Evolutionary conservation across 1,140 invertebrate species (phyloP).

Genomic region (Drosophila leontia): DNA sequence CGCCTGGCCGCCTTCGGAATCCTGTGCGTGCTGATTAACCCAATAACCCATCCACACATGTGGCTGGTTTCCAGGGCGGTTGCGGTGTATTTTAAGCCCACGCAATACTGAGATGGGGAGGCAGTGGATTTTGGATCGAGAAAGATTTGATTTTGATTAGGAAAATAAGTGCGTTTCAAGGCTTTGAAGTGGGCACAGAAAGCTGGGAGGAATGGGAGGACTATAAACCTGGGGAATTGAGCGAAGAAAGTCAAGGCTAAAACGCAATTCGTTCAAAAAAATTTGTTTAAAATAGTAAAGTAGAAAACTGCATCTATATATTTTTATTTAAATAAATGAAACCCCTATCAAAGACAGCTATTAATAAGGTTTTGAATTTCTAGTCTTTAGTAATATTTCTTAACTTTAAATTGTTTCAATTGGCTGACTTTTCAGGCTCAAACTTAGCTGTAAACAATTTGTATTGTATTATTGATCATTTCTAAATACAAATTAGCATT

Average conservation of each 20-base stretch:
- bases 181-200: slow-evolving; percentile 32
- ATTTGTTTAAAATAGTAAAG: background rate
- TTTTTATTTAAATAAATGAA: background rate
- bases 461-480: background rate
- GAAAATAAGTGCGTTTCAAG: slow-evolving; percentile 2
- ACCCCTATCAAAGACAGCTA: too few relatives aligned
- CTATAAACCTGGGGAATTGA: background rate
- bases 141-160: slow-evolving; percentile 48
- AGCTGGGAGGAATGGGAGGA: background rate
- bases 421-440: background rate
- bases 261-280: background rate
- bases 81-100: slow-evolving; percentile 19
- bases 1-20: slow-evolving; percentile 37
- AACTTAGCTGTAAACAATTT: background rate
- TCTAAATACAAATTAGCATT: background rate
- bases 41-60: slow-evolving; percentile 51
- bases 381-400: background rate
- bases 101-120: background rate
- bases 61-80: slow-evolving; percentile 23
- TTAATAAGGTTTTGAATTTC: background rate
- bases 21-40: slow-evolving; percentile 58
- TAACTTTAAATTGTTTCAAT: too few relatives aligned
- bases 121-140: slow-evolving; percentile 10
- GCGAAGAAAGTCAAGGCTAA: background rate
- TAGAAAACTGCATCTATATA: background rate